Base-by-base conservation (phyloP, 2,888 invertebrate genomes). In the Arenicola marina region DNA sequence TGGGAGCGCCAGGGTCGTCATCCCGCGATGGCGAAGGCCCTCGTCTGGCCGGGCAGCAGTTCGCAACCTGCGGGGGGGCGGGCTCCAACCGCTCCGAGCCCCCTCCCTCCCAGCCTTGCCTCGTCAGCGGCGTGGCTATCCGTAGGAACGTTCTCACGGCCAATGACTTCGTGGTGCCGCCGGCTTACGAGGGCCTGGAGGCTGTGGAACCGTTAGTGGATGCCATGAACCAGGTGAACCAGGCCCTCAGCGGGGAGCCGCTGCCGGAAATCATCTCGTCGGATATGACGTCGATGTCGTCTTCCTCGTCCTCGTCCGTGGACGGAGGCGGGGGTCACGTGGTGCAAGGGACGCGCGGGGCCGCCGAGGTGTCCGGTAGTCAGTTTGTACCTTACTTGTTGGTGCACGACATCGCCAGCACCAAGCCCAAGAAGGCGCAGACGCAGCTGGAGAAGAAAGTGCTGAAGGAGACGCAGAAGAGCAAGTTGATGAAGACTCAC, bases 181-280 rank as follows among this genome's bases (percentile, higher is more conserved):
- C n/a, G 15, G 7, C 48, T n/a, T 48, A 7, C 7, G 11, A 7
- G 18, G 7, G 18, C 7, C 11, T 11, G 11, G 26, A 28, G 55
- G 62, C 33, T 53, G 72, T 45, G 72, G 74, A 59, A n/a, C 60
- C 51, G 29, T 77, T 79, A 61, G 89, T 92, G 7, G 89, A 90
- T 73, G 89, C 90, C 18, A 89, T 92, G 87, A 91, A 92, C 79
- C 89, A 90, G 77, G 89, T 91, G 62, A 90, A 90, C 76, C 88
- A 89, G 81, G 90, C 89, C 0, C 88, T 88, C 64, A 87, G 59
- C 21, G 61, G 46, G 24, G 56, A 56, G 24, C 33, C 56, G 1
- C 18, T 32, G 28, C 61, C 61, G 2, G 46, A 44, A 24, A 61
- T 61, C 26, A 46, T 46, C 32, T 54, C 60, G 1, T n/a, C n/a